Conservation (phyloP, 1,140 invertebrate genomes). For the Micrasema longulum region DNA sequence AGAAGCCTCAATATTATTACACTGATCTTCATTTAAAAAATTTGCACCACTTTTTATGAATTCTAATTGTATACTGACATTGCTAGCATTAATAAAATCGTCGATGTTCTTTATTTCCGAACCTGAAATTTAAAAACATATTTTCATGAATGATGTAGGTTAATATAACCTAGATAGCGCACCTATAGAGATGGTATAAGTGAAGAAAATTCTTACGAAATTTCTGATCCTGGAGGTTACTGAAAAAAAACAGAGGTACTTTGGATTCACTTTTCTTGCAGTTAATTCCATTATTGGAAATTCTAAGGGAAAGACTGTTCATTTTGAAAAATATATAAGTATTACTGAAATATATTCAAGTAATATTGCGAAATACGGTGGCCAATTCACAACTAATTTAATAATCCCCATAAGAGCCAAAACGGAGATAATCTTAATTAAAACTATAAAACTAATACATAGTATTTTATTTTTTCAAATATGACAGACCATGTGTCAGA, state of each 20-base stretch:
- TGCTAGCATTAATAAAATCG: slow-evolving; percentile 35
- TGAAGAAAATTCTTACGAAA: slow-evolving; percentile 35
- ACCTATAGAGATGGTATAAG: background rate
- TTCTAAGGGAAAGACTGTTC: slow-evolving; percentile 43
- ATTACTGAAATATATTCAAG: background rate
- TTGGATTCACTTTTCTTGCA: slow-evolving; percentile 34
- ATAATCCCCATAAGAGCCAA: too few species aligned
- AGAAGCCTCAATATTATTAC: background rate
- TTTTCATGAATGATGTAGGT: too few species aligned
- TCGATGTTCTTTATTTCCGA: slow-evolving; percentile 25
- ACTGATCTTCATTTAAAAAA: slow-evolving; percentile 6
- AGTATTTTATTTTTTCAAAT: too few species aligned
- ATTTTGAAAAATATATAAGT: slow-evolving; percentile 25
- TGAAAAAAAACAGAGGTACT: slow-evolving; percentile 9
- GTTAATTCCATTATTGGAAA: slow-evolving; percentile 28
- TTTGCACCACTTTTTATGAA: slow-evolving; percentile 41
- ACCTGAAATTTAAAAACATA: slow-evolving; percentile 19
- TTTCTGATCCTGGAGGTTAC: background rate
- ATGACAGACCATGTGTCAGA: too few species aligned
- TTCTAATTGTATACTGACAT: slow-evolving; percentile 41
- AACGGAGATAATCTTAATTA: too few species aligned
- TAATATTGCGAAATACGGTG: background rate
- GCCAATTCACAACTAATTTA: too few species aligned
- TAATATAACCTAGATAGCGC: background rate
- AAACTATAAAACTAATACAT: too few species aligned